Evolutionary conservation across 64 coral and sea anemone genomes (phyloP).

Genomic region (Acropora tenuis): DNA sequence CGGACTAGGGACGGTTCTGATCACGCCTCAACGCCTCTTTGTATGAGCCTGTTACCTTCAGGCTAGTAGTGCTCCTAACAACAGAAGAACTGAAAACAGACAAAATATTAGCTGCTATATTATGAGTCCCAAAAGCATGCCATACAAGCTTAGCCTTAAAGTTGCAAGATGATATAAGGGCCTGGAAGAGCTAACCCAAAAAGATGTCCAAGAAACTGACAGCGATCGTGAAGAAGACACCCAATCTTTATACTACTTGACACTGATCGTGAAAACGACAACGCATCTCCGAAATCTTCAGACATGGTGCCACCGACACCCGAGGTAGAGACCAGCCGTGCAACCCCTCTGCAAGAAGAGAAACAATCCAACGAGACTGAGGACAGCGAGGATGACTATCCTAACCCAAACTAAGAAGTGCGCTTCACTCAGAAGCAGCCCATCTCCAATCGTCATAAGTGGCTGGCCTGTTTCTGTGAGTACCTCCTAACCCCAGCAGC

Average conservation of each 20-base stretch:
- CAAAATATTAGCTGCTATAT: too few relatives aligned
- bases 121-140: not conserved
- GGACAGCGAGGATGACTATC: not conserved
- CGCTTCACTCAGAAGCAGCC: not conserved
- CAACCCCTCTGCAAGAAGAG: too few relatives aligned
- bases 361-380: not conserved
- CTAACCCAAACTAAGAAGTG: not conserved
- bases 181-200: not conserved
- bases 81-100: too few relatives aligned
- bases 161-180: not conserved
- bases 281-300: too few relatives aligned
- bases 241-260: not conserved
- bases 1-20: too few relatives aligned
- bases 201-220: not conserved
- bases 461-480: not conserved
- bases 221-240: not conserved
- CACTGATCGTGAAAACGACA: too few relatives aligned
- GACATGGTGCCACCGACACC: too few relatives aligned
- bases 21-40: too few relatives aligned
- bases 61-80: too few relatives aligned
- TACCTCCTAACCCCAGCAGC: not conserved
- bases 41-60: too few relatives aligned
- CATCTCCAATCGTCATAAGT: not conserved
- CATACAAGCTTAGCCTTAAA: not conserved
- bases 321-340: too few relatives aligned